Percentiles rank a stretch among this genome's conserved stretches.
Conservation (phyloP, 2,797 vertebrate species). For the Cercopithecus petaurista region DNA sequence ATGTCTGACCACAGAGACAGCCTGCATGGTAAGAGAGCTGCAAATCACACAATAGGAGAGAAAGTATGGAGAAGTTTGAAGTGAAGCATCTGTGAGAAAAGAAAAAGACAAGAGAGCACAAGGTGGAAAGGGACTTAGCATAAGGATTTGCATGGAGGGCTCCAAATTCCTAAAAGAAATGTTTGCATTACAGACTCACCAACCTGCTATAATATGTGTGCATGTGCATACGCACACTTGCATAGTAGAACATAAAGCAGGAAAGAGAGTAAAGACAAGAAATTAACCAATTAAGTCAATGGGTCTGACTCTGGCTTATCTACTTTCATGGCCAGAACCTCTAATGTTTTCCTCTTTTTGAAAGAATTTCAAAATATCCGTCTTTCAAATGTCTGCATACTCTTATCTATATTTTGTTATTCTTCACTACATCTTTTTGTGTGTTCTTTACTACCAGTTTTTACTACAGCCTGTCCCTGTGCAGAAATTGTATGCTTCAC, state of each 20-base stretch:
- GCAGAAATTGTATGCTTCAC: fast-evolving
- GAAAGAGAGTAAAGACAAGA: background rate
- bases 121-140: background rate
- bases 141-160: background rate
- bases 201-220: background rate
- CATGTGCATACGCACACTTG: background rate
- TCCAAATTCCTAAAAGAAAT: background rate
- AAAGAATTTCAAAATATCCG: background rate
- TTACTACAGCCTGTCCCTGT: background rate
- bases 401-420: background rate
- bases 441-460: background rate
- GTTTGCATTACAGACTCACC: background rate
- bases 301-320: background rate
- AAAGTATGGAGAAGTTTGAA: background rate
- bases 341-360: background rate
- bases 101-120: background rate
- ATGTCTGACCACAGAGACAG: too few species aligned
- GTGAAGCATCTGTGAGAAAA: background rate
- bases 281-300: background rate
- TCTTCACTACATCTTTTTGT: background rate
- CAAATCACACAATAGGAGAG: background rate
- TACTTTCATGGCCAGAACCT: background rate
- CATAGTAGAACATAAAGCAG: background rate
- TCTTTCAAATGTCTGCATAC: background rate
- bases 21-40: background rate